phyloP scores from a whole-genome alignment of 2,113 vertebrate species.

The Odobenus rosmarus region DNA sequence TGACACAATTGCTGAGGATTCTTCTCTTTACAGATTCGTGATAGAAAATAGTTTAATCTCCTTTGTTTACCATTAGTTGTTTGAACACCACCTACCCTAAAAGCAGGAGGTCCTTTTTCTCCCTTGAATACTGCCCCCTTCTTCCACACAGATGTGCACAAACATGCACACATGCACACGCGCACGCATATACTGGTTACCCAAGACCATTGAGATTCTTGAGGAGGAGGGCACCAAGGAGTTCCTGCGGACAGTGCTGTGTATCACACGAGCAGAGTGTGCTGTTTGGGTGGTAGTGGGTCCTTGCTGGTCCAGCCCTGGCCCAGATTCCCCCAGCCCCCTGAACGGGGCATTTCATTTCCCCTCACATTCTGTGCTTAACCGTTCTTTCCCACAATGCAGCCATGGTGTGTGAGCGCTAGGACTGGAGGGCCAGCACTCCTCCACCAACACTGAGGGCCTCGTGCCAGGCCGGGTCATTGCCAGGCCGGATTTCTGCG shows the following conservation, averaged over 20 bases:
- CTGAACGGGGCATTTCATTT: not conserved
- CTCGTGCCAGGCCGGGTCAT: fast-evolving
- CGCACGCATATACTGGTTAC: not conserved
- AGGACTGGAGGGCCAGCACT: too few species aligned
- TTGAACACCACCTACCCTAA: not conserved
- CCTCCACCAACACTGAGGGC: fast-evolving
- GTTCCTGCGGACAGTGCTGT: not conserved
- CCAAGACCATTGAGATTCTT: not conserved
- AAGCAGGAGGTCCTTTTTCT: not conserved
- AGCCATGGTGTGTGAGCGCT: fast-evolving
- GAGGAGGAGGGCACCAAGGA: not conserved
- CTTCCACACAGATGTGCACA: not conserved
- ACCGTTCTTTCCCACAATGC: not conserved
- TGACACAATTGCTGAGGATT: not conserved
- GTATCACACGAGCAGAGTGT: fast-evolving
- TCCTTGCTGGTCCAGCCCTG: not conserved
- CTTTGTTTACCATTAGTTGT: not conserved
- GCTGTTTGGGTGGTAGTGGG: not conserved
- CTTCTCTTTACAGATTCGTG: not conserved
- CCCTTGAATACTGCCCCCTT: not conserved
- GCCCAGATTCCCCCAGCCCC: not conserved
- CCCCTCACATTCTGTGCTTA: not conserved
- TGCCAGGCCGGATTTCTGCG: not conserved
- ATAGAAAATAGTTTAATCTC: not conserved
- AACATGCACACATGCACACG: fast-evolving